Base-by-base conservation (phyloP, 2,113 vertebrate species). In the Chloebia gouldiae region DNA sequence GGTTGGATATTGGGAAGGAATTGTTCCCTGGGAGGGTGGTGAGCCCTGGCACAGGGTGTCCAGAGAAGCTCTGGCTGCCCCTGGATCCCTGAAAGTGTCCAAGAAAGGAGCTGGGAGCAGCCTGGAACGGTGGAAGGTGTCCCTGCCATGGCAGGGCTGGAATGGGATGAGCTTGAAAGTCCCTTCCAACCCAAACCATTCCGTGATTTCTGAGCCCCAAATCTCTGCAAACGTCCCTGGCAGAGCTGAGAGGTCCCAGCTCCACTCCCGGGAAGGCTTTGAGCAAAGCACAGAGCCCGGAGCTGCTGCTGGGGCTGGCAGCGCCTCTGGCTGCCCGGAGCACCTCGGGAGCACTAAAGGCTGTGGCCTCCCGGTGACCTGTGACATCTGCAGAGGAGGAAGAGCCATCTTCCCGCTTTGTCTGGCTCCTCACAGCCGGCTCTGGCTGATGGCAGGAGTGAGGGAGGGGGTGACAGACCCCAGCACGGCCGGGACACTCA, bases 401-500 rank as follows among this genome's bases (percentile, higher is more conserved):
- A 15, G 31, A 11, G 45, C 54, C 65, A 17, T 3, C 24, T 17
- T 44, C 30, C 60, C 44, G 6, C 53, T 71, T 76, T 59, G 51
- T 71, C 27, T 21, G 11, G 57, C 40, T 69, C 17, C 80, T 60
- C 9, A 2, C 11, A 9, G 51, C 78, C 2, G 12, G 45, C 61
- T 39, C 37, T 2, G 1, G 23, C 11, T 3, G 47, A 3, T 31
- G 47, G 37, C 65, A 70, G 64, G 28, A 16, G 44, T 1, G 42
- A 73, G 20, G 50, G 42, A 64, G 25, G 50, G 54, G 5, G n/a
- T 21, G 73, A 39, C 4, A 31, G 68, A 3, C 56, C 4, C 33
- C 0, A 1, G 44, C 21, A 13, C 6, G 70, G 23, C 40, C 0
- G 13, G 44, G 30, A 8, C 7, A 8, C 39, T 23, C 1, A 0